A percentile compares a stretch with the other conserved stretches of the same genome.
These are phyloP conservation scores for Esox niger DNA, from an alignment of 2,113 vertebrate genomes.

Conservation along the genomic window DNA sequence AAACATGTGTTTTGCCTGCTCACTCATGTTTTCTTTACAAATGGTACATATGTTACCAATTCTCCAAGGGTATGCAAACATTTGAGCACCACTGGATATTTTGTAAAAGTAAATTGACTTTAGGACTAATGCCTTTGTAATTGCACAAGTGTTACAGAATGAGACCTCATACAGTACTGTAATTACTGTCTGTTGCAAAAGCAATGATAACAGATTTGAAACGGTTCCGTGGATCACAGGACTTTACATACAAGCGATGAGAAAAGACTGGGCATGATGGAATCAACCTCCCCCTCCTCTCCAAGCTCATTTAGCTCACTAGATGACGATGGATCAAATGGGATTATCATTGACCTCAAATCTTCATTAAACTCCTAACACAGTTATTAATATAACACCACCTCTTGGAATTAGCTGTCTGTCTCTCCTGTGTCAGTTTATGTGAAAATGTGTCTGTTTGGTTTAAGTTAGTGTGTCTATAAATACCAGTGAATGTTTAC, in stretches of 20 bases:
- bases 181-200: no score
- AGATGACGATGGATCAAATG: conserved; percentile 24
- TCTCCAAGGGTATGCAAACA: no score
- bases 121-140: background rate
- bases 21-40: no score
- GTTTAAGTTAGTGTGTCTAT: no score
- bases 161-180: no score
- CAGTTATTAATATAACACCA: conserved; percentile 16
- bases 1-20: no score
- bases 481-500: no score
- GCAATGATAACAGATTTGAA: no score
- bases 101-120: background rate
- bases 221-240: no score
- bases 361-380: conserved; percentile 23
- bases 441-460: background rate
- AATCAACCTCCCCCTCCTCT: conserved; percentile 3
- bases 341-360: conserved; percentile 39
- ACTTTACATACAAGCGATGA: background rate
- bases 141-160: no score
- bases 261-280: background rate
- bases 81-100: background rate
- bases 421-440: background rate
- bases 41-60: no score
- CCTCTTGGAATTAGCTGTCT: conserved; percentile 5
- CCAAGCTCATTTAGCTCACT: conserved; percentile 37